Conservation (phyloP, 2,888 invertebrate genomes). For the Ichneumon xanthorius region DNA sequence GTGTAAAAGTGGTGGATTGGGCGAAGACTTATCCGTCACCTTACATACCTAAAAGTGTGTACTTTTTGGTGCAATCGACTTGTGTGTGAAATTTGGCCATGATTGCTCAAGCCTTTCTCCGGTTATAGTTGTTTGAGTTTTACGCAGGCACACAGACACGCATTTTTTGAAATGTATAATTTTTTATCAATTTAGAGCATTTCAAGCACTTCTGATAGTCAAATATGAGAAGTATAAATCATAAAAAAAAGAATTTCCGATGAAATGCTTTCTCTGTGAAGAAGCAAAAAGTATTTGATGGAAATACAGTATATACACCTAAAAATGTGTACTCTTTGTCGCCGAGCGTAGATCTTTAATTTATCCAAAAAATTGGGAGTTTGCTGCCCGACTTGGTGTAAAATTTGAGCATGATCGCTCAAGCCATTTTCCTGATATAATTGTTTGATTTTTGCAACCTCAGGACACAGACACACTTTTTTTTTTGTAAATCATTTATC, state of each 20-base stretch:
- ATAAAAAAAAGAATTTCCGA: not conserved
- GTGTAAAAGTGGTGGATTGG: not conserved
- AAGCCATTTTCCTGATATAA: not conserved
- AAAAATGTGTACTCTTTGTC: no score
- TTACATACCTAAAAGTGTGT: not conserved
- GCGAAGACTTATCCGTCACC: no score
- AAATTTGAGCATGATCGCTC: not conserved
- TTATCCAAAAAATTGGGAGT: not conserved
- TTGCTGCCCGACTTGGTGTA: not conserved
- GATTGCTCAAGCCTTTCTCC: not conserved
- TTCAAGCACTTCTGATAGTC: no score
- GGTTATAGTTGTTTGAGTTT: not conserved
- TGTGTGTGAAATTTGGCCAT: not conserved
- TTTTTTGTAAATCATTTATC: not conserved
- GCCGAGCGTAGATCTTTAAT: not conserved
- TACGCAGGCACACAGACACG: not conserved
- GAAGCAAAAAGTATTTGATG: no score
- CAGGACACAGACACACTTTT: not conserved
- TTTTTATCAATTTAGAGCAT: no score
- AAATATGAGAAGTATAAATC: no score
- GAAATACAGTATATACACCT: no score
- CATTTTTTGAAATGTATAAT: not conserved
- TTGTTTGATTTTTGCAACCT: not conserved
- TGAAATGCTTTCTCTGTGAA: no score
- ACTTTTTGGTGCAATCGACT: not conserved